These are phyloP conservation scores for Luehdorfia chinensis DNA, from an alignment of 1,140 invertebrate species.

Conservation along the genomic window DNA sequence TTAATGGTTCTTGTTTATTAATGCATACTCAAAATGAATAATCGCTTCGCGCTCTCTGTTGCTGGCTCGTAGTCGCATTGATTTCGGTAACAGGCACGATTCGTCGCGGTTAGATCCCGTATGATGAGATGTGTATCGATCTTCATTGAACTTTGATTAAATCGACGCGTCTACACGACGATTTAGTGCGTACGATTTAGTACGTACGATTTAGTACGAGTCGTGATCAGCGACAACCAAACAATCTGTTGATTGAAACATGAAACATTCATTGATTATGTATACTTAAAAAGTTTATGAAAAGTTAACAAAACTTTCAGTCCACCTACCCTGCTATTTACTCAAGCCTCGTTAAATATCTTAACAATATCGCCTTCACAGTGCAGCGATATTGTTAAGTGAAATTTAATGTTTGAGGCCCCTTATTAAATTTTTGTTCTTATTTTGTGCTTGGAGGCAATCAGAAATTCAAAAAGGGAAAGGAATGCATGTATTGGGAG, in stretches of 20 bases:
- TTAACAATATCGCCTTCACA: conserved; percentile 19
- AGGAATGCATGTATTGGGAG: conserved; percentile 41
- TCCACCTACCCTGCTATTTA: conserved; percentile 18
- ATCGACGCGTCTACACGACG: conserved; percentile 21
- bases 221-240: conserved; percentile 41
- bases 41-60: conserved; percentile 27
- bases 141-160: conserved; percentile 51
- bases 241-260: conserved; percentile 35
- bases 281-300: conserved; percentile 39
- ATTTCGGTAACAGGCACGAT: conserved; percentile 34
- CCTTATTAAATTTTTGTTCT: conserved; percentile 34
- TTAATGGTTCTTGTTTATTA: conserved; percentile 14
- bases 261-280: conserved; percentile 39
- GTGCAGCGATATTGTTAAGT: conserved; percentile 24
- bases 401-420: conserved; percentile 28
- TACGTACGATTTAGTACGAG: no score
- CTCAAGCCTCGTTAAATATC: conserved; percentile 25
- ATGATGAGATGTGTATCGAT: conserved; percentile 32
- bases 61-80: conserved; percentile 32
- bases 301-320: conserved; percentile 4
- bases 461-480: conserved; percentile 47
- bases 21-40: conserved; percentile 24
- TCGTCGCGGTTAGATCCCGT: conserved; percentile 33
- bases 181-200: conserved; percentile 18
- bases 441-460: conserved; percentile 32